phyloP scores from a whole-genome alignment of 64 coral and sea anemone genomes.

The Dendronephthya gigantea region DNA sequence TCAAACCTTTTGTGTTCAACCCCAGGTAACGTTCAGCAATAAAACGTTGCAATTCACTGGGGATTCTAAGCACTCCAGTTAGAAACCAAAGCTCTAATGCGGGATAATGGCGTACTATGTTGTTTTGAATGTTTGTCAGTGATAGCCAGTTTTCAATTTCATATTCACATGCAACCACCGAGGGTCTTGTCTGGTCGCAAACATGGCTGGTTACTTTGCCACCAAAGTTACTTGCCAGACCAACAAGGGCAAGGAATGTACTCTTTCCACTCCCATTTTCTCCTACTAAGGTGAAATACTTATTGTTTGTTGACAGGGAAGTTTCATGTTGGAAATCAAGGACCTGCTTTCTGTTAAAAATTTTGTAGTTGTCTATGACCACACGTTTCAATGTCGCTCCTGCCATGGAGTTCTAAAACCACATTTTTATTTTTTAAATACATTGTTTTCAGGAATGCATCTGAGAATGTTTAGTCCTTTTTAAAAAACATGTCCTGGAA shows the following conservation, averaged over 20 bases:
- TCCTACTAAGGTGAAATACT: slow-evolving; percentile 75
- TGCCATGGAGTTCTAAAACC: neutral
- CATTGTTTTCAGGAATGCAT: neutral
- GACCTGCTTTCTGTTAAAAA: slow-evolving; percentile 66
- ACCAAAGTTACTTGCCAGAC: slow-evolving; percentile 62
- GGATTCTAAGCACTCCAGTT: slow-evolving; percentile 58
- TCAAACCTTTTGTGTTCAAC: slow-evolving; percentile 10
- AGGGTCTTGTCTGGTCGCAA: slow-evolving; percentile 2
- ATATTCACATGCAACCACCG: slow-evolving; percentile 69
- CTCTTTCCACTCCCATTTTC: slow-evolving; percentile 92
- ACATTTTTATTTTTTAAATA: neutral
- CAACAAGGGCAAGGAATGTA: slow-evolving; percentile 67
- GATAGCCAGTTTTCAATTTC: slow-evolving; percentile 51
- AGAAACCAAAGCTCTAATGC: slow-evolving; percentile 64
- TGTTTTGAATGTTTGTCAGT: neutral
- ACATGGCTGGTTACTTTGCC: slow-evolving; percentile 53
- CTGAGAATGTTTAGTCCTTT: too few relatives aligned
- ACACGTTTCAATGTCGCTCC: slow-evolving; percentile 26
- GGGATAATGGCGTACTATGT: slow-evolving; percentile 21
- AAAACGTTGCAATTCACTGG: slow-evolving; percentile 24
- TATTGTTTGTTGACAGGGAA: neutral
- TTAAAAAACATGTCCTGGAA: too few relatives aligned
- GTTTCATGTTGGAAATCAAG: slow-evolving; percentile 40
- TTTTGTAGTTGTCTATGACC: slow-evolving; percentile 66
- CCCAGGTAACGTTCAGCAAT: slow-evolving; percentile 26